A percentile compares a stretch with the other conserved stretches of the same genome.
These are phyloP conservation scores for Trissonchulus sp. DNA, from an alignment of 2,888 invertebrate genomes.

Conservation along the genomic window DNA sequence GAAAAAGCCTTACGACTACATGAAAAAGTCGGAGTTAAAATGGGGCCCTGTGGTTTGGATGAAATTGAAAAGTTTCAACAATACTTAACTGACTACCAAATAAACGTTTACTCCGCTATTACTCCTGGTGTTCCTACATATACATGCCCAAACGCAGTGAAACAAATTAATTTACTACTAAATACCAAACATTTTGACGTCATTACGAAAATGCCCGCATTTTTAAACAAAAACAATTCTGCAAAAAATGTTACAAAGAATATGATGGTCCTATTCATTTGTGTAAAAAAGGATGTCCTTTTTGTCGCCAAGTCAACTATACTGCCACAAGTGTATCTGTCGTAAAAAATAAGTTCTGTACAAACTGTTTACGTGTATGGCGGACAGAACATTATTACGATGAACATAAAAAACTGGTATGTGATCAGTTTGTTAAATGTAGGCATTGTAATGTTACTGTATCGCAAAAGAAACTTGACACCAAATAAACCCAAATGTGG, in stretches of 20 bases:
- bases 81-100: too few species aligned
- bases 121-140: constrained; percentile 27
- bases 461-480: neutral
- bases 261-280: neutral
- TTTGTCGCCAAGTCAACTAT: neutral
- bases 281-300: neutral
- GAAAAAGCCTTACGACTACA: too few species aligned
- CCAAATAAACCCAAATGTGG: neutral
- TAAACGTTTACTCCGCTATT: too few species aligned
- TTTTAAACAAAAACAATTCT: neutral
- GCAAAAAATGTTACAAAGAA: neutral
- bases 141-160: neutral
- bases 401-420: neutral
- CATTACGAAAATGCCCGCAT: neutral
- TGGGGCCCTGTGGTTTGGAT: too few species aligned
- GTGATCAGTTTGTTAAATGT: neutral
- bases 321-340: neutral
- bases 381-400: neutral
- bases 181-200: neutral
- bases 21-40: too few species aligned
- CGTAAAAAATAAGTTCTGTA: neutral
- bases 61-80: too few species aligned
- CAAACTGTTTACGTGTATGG: neutral
- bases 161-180: neutral
- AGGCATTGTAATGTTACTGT: neutral